phyloP scores from a whole-genome alignment of 2,113 vertebrate genomes.

The Amphiprion percula region DNA sequence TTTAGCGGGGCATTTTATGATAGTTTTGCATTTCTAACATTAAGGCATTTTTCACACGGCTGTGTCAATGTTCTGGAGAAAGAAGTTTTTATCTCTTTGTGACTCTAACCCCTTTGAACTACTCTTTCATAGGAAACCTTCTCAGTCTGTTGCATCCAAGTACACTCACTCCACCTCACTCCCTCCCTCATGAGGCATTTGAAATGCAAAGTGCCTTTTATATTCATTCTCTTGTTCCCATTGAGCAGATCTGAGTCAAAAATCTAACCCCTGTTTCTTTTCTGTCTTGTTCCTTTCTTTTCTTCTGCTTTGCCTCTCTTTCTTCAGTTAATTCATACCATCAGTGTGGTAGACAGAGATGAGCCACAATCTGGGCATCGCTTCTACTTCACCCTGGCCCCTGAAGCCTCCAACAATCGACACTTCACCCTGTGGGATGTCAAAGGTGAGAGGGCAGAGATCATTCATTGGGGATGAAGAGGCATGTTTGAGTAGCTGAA shows the following conservation, averaged over 20 bases:
- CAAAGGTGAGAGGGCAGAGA: constrained; percentile 87
- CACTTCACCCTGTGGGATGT: constrained; percentile 95
- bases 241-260: constrained; percentile 36
- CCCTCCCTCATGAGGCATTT: constrained; percentile 36
- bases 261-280: constrained; percentile 29
- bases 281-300: constrained; percentile 15
- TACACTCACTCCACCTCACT: constrained; percentile 26
- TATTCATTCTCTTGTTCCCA: constrained; percentile 44
- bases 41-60: constrained; percentile 17
- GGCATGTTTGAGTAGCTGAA: neutral
- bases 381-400: constrained; percentile 93
- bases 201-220: constrained; percentile 56
- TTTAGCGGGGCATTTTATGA: constrained; percentile 16
- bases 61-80: constrained; percentile 42
- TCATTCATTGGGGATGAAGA: neutral
- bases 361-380: constrained; percentile 94
- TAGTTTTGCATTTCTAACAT: constrained; percentile 49
- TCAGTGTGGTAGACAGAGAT: constrained; percentile 96
- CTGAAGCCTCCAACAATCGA: constrained; percentile 89
- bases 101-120: constrained; percentile 47
- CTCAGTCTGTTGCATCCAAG: constrained; percentile 40
- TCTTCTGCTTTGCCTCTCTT: constrained; percentile 17
- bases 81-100: constrained; percentile 34
- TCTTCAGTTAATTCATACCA: constrained; percentile 95
- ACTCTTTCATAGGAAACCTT: constrained; percentile 35